Percentiles rank a stretch among this genome's conserved stretches.
These are phyloP conservation scores for Spisula solida DNA, from an alignment of 2,888 invertebrate species.

Conservation along the genomic window DNA sequence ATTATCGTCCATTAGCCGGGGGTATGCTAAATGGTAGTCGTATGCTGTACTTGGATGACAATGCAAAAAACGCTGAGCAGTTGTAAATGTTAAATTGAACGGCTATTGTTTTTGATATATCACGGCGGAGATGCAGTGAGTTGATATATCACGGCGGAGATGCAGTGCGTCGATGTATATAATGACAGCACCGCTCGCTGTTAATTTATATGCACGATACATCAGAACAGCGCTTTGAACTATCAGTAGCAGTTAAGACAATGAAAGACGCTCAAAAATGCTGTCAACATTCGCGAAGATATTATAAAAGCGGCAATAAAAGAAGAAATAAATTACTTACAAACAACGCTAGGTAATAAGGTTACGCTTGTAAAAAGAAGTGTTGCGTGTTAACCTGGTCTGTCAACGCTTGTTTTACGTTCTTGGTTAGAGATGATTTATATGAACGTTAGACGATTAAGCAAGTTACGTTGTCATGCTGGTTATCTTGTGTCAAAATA, in stretches of 20 bases:
- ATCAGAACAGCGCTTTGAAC: neutral
- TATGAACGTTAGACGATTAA: neutral
- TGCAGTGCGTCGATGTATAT: neutral
- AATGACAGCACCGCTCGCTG: neutral
- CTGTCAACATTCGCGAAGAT: neutral
- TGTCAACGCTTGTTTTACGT: slow-evolving; percentile 26
- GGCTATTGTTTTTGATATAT: neutral
- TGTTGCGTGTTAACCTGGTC: slow-evolving; percentile 30
- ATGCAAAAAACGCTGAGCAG: neutral
- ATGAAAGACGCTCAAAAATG: neutral
- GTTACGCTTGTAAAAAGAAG: slow-evolving; percentile 15
- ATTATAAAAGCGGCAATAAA: slow-evolving; percentile 12
- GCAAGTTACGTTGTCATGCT: slow-evolving; percentile 1
- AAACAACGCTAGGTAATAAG: neutral
- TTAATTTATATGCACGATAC: slow-evolving; percentile 1
- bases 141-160: neutral
- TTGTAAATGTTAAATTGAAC: neutral
- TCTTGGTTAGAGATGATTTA: slow-evolving; percentile 24
- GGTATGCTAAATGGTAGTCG: neutral
- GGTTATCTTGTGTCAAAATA: slow-evolving; percentile 13
- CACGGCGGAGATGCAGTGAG: neutral
- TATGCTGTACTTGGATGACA: neutral
- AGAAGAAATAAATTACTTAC: neutral
- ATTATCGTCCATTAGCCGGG: neutral
- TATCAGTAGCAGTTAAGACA: neutral